Evolutionary conservation across 2,797 vertebrate genomes (phyloP), one percentile per base, ranked within the genome.

Genomic region (Hippoglossus hippoglossus): DNA sequence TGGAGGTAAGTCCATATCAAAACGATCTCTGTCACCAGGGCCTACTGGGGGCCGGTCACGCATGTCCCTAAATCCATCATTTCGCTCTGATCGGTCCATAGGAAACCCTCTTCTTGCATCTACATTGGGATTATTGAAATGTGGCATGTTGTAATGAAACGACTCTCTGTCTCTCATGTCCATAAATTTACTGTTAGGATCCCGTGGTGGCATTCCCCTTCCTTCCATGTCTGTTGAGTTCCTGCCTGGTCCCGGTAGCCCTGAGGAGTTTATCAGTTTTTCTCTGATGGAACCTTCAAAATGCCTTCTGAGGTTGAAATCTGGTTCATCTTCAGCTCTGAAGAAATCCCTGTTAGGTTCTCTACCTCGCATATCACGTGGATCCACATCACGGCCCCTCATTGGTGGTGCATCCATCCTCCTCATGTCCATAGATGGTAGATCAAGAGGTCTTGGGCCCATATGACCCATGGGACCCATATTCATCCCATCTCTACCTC

Each of bases 401-500:
- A 97, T 96, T 81, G 93, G 95, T 71, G 95, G 94, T 75, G 94
- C 94, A 52, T 97, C 96, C 89, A 96, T 96, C 53, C 93, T 92
- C 91, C 97, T 96, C 93, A 96, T 95, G 87, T 97, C 96, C 95
- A 96, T 95, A 57, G 91, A 94, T 39, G 94, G 95, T 86, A 94
- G 83, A 78, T 97, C 96, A 89, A 92, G 93, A 87, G 93, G 94
- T 87, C 96, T 94, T 85, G 93, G 95, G 86, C 90, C 91, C 84
- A 86, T 90, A 22, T 71, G 89, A 67, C 91, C 87, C 86, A 87
- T 86, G 3, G 80, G 81, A 28, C 94, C 95, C 96, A 97, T 96
- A 87, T 96, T 96, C 94, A 97, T 96, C 73, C 95, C 96, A 92
- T 96, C 97, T 94, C 96, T 96, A 86, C 95, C 95, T 95, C 96